phyloP scores from a whole-genome alignment of 2,113 vertebrate genomes.

The Osmerus eperlanus region DNA sequence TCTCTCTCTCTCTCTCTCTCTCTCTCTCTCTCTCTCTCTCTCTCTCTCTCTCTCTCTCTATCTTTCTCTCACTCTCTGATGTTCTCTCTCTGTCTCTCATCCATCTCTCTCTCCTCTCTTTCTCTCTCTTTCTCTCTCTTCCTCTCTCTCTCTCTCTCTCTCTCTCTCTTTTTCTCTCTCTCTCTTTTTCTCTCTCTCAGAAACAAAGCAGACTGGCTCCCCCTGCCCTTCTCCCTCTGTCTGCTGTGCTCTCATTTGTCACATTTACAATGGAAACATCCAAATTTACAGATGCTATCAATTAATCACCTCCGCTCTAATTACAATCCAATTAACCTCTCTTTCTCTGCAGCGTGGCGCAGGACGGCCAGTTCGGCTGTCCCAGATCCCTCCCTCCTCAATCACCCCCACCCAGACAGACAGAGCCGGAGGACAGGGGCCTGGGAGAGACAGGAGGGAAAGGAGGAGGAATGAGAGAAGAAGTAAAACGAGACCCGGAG shows the following conservation, averaged over 20 bases:
- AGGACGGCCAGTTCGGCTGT: conserved; percentile 46
- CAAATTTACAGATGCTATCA: conserved; percentile 79
- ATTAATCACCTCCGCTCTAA: conserved; percentile 77
- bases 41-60: not conserved
- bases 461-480: not conserved
- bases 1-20: too few relatives aligned
- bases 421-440: conserved; percentile 30
- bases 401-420: conserved; percentile 51
- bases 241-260: conserved; percentile 68
- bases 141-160: not conserved
- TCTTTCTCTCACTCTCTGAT: too few relatives aligned
- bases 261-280: conserved; percentile 77
- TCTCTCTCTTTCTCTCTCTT: too few relatives aligned
- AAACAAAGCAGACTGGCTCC: conserved; percentile 3
- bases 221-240: conserved; percentile 28
- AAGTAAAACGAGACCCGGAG: conserved; percentile 17
- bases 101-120: too few relatives aligned
- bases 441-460: not conserved
- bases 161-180: conserved; percentile 7
- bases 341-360: conserved; percentile 60
- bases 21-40: too few relatives aligned
- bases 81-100: too few relatives aligned
- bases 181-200: not conserved
- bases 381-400: conserved; percentile 53
- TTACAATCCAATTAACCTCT: conserved; percentile 81